Percentiles rank a stretch among this genome's conserved stretches.
Conservation (phyloP, 53 echinoderm and acorn worm species). For the Mesocentrotus franciscanus region DNA sequence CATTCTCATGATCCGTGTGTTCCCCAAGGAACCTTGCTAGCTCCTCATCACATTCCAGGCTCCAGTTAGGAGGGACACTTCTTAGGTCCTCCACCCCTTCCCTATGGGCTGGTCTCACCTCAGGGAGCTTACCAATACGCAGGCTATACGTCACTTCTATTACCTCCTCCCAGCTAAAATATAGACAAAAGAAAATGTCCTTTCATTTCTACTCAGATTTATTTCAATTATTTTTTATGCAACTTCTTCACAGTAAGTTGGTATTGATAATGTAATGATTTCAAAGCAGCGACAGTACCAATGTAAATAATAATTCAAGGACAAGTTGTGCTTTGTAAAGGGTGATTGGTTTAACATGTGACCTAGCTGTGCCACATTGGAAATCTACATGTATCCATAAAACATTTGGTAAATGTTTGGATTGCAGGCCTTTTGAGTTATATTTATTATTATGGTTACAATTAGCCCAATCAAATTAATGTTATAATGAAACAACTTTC, state of each 20-base stretch:
- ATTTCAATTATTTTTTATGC: neutral
- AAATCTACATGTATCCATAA: neutral
- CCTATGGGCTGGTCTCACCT: conserved; percentile 73
- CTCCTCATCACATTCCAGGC: conserved; percentile 93
- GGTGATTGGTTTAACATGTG: too few relatives aligned
- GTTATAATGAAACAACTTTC: too few relatives aligned
- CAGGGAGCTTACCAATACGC: conserved; percentile 62
- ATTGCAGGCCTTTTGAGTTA: neutral
- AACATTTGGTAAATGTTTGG: neutral
- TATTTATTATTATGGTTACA: neutral
- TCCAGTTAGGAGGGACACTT: conserved; percentile 81
- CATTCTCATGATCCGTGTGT: conserved; percentile 88
- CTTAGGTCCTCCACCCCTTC: conserved; percentile 72
- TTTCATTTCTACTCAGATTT: neutral
- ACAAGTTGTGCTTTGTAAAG: too few relatives aligned
- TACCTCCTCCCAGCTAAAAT: conserved; percentile 89
- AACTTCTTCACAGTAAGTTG: neutral
- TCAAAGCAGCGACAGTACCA: too few relatives aligned
- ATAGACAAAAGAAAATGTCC: neutral
- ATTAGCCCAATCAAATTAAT: too few relatives aligned
- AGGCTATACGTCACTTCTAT: conserved; percentile 85
- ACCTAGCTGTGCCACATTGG: too few relatives aligned
- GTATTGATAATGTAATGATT: too few relatives aligned
- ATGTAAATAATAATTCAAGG: neutral
- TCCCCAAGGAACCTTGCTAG: conserved; percentile 88